Evolutionary conservation across 2,888 invertebrate genomes (phyloP).

Genomic region (Trichopoda pennipes): DNA sequence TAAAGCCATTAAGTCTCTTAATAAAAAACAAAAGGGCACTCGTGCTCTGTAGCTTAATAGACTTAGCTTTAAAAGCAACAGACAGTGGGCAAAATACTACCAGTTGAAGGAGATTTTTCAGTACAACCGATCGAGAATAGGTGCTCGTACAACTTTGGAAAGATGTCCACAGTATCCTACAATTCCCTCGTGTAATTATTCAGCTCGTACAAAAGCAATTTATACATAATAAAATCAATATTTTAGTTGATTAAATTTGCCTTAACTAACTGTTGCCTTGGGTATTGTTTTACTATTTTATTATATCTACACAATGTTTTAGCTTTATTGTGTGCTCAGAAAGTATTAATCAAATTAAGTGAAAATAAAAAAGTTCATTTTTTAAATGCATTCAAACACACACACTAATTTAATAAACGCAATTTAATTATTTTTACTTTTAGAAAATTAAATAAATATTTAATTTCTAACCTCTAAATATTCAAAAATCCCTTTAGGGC

Average conservation of each 20-base stretch:
- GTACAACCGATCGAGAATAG: too few species aligned
- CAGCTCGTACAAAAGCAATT: too few species aligned
- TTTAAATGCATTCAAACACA: constrained; percentile 2
- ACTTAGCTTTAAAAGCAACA: too few species aligned
- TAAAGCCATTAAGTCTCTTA: too few species aligned
- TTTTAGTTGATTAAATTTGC: constrained; percentile 55
- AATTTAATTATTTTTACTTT: constrained; percentile 30
- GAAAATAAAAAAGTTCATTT: not conserved
- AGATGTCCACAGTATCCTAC: too few species aligned
- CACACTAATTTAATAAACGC: constrained; percentile 17
- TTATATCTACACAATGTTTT: constrained; percentile 8
- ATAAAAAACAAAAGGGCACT: too few species aligned
- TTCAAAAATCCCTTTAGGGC: constrained; percentile 26
- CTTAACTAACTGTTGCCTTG: constrained; percentile 42
- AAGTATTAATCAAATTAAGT: constrained; percentile 46
- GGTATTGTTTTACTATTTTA: constrained; percentile 2
- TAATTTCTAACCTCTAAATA: constrained; percentile 51
- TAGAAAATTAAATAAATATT: constrained; percentile 13
- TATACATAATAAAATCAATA: constrained; percentile 49
- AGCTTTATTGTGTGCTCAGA: not conserved
- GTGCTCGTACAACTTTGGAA: too few species aligned
- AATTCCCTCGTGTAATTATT: too few species aligned
- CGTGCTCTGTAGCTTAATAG: too few species aligned
- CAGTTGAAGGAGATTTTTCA: too few species aligned
- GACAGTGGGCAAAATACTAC: too few species aligned